Evolutionary conservation across 2,888 invertebrate genomes (phyloP).

Genomic region (Lasioglossum zephyrum): DNA sequence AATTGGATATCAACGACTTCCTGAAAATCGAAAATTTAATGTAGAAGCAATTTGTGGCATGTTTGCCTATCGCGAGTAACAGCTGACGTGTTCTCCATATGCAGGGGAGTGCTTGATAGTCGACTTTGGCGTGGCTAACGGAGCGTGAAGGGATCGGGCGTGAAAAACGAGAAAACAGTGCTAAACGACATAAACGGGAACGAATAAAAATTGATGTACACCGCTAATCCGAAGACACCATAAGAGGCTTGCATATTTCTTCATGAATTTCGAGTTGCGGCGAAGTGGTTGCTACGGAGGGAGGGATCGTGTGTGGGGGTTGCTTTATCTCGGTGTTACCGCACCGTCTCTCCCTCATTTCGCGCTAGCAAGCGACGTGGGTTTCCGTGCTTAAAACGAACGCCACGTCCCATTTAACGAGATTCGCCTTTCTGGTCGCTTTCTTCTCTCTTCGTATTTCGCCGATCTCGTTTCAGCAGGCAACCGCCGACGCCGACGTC

Average conservation of each 20-base stretch:
- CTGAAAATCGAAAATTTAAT: not conserved
- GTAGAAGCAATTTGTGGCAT: not conserved
- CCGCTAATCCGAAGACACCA: conserved; percentile 23
- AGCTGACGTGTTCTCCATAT: not conserved
- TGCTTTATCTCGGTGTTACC: conserved; percentile 33
- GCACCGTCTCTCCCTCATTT: conserved; percentile 26
- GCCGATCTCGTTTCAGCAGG: not conserved
- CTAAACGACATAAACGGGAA: not conserved
- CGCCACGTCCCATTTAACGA: conserved; percentile 45
- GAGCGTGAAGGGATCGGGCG: not conserved
- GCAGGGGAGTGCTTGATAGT: not conserved
- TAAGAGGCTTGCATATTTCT: conserved; percentile 35
- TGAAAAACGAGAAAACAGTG: not conserved
- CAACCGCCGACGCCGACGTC: not conserved
- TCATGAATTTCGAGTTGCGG: conserved; percentile 36
- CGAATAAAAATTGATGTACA: conserved; percentile 22
- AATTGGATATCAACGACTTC: no score
- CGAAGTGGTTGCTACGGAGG: not conserved
- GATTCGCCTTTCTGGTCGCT: conserved; percentile 35
- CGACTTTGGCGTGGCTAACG: not conserved
- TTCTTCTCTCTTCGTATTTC: conserved; percentile 28
- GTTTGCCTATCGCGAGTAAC: not conserved
- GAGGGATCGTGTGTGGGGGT: conserved; percentile 14
- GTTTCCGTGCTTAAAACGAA: conserved; percentile 49
- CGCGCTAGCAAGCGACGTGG: conserved; percentile 16